Base-by-base conservation (phyloP, 2,797 vertebrate genomes). In the Menidia menidia region DNA sequence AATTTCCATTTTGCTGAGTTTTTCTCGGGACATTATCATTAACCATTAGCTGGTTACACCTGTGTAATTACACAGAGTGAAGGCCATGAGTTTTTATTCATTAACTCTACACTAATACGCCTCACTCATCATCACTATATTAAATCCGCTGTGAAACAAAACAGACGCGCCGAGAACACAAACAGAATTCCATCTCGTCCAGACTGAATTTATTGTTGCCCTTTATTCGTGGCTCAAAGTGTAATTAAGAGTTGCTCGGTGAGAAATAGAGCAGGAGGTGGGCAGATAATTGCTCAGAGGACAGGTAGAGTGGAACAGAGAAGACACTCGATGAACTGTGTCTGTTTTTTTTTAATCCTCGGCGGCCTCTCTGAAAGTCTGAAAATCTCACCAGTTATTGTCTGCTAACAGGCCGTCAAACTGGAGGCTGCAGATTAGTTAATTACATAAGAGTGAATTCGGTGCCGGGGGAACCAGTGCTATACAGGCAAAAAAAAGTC, bases 301-400 rank as follows among this genome's bases (percentile, higher is more conserved):
- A 75, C 16, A 12, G 57, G 25, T 47, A 35, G 56, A 58, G 41
- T 14, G 51, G 13, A 30, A 25, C 33, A 66, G 31, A 13, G 44
- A 53, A 25, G 30, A 77, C 47, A 31, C 35, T 48, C 48, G 62
- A 7, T 78, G n/a, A 77, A 70, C 18, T 59, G 59, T 6, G 39
- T 35, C 42, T 58, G 73, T 52, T 71, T 57, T 4, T n/a, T n/a
- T n/a, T n/a, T n/a, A n/a, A 51, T 66, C 53, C 9, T 2, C 25
- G 61, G 19, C 69, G 57, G 62, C 51, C 62, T 55, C 58, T 78
- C 43, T 52, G 18, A 44, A 45, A 14, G 59, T 68, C 35, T 39
- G 58, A 59, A 48, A 60, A 50, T 60, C 41, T 42, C 64, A 80
- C 48, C 80, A 70, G 80, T 85, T 77, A 82, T 64, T 66, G 70